Evolutionary conservation across 2,888 invertebrate genomes (phyloP).

Genomic region (Calameuta filiformis): DNA sequence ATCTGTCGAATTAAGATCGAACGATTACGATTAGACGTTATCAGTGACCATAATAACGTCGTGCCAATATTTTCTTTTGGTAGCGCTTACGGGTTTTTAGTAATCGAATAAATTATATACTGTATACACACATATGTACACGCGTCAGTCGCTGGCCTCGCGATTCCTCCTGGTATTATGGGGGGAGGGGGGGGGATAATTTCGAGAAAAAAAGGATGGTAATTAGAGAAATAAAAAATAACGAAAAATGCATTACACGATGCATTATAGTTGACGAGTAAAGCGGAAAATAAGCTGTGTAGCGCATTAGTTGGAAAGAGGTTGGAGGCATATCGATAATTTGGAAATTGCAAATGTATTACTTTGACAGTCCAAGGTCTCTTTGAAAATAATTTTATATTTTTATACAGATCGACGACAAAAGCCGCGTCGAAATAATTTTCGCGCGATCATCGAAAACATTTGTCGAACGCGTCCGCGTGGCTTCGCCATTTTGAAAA

Average conservation of each 20-base stretch:
- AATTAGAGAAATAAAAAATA: conserved; percentile 20
- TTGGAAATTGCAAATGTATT: neutral
- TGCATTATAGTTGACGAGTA: neutral
- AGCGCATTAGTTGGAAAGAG: neutral
- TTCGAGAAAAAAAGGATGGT: neutral
- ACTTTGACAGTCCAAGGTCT: conserved; percentile 24
- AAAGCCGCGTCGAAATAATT: conserved; percentile 26
- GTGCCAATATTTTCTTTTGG: neutral
- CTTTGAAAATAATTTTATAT: conserved; percentile 49
- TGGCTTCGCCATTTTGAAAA: neutral
- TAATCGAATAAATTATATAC: neutral
- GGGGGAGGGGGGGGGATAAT: neutral
- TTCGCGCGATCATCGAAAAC: conserved; percentile 6
- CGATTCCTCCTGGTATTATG: neutral
- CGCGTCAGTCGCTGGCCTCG: neutral
- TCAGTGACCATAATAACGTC: neutral
- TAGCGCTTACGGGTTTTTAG: neutral
- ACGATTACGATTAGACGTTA: neutral
- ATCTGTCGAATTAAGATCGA: neutral
- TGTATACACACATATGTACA: neutral
- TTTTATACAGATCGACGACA: conserved; percentile 41
- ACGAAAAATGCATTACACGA: conserved; percentile 13
- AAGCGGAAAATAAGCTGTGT: neutral
- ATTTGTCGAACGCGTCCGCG: neutral
- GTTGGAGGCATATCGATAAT: neutral